These are phyloP conservation scores for Leptosomus discolor DNA, from an alignment of 2,113 vertebrate species.

Conservation along the genomic window DNA sequence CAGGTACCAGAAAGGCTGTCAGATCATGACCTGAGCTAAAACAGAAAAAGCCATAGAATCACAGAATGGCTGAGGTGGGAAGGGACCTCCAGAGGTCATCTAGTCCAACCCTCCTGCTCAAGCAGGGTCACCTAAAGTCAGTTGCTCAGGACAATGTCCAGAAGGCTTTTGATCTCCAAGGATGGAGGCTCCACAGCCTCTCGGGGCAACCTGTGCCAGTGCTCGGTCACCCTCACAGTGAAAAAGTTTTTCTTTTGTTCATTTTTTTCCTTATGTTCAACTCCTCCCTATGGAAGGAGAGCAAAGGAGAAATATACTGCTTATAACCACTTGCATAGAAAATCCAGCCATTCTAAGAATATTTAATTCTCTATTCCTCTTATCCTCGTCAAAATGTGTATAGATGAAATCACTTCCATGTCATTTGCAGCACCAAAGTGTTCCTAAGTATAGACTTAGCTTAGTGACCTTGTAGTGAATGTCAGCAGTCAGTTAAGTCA, in stretches of 20 bases:
- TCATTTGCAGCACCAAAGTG: constrained; percentile 20
- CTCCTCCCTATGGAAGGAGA: neutral
- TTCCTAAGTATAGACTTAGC: constrained; percentile 34
- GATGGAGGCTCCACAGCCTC: neutral
- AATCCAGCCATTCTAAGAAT: neutral
- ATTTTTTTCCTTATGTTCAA: neutral
- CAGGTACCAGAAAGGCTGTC: neutral
- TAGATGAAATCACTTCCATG: constrained; percentile 21
- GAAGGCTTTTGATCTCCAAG: neutral
- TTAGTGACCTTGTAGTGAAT: constrained; percentile 51
- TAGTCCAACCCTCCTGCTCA: neutral
- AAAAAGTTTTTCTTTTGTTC: neutral
- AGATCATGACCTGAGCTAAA: neutral
- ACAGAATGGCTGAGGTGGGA: neutral
- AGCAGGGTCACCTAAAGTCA: neutral
- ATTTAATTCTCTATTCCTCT: neutral
- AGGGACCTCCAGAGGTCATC: neutral
- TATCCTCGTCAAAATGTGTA: neutral
- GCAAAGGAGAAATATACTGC: neutral
- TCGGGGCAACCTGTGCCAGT: neutral
- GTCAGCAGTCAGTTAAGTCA: constrained; percentile 49
- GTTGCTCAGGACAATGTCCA: neutral
- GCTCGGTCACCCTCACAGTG: neutral
- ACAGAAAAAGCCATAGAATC: neutral
- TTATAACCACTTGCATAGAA: neutral